Conservation (phyloP, 2,797 vertebrate genomes). For the Morus bassanus region DNA sequence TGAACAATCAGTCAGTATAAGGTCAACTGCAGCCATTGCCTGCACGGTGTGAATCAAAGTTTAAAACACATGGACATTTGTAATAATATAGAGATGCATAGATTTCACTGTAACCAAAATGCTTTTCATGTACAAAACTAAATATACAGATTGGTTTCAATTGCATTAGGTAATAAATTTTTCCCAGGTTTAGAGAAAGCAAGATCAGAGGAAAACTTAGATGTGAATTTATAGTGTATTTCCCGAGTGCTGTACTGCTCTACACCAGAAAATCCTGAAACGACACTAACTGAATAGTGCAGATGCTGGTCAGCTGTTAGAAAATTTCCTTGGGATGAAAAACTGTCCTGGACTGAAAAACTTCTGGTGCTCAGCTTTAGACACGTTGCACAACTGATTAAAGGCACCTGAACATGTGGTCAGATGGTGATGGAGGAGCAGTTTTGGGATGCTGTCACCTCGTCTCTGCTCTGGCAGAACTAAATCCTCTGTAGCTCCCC, state of each 20-base stretch:
- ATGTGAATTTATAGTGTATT: background rate
- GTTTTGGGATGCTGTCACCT: background rate
- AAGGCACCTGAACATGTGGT: background rate
- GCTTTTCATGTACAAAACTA: background rate
- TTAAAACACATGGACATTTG: background rate
- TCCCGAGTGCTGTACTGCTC: background rate
- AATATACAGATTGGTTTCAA: background rate
- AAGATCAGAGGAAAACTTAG: background rate
- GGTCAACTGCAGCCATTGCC: background rate
- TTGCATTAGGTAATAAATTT: background rate
- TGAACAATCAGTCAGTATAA: background rate
- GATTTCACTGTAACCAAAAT: background rate
- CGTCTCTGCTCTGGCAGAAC: background rate
- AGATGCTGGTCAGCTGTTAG: background rate
- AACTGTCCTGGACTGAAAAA: background rate
- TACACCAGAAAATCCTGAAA: background rate
- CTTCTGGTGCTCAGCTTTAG: background rate
- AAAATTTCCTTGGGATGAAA: background rate
- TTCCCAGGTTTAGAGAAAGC: background rate
- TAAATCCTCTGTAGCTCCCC: background rate
- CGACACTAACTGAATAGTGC: background rate
- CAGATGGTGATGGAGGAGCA: background rate
- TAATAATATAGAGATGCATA: background rate
- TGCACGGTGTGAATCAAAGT: background rate
- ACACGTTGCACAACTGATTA: accelerated